Percentiles rank a stretch among this genome's conserved stretches.
Evolutionary conservation across 2,888 invertebrate species (phyloP).

Genomic region (Adineta ricciae): DNA sequence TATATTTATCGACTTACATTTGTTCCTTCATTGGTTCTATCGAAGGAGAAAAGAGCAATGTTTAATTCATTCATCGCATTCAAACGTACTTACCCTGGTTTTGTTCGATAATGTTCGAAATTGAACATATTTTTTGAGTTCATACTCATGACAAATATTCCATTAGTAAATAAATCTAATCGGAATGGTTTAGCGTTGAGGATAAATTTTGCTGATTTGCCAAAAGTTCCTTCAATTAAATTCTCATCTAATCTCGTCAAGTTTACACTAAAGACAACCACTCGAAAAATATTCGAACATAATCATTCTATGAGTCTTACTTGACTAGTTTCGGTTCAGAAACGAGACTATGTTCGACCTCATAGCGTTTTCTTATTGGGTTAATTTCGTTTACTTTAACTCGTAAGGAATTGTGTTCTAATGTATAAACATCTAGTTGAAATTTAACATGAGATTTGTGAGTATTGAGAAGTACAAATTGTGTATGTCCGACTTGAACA

Average conservation of each 20-base stretch:
- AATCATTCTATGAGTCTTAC: neutral
- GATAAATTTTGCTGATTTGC: slow-evolving; percentile 24
- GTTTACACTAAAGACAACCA: too few relatives aligned
- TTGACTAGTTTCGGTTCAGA: slow-evolving; percentile 42
- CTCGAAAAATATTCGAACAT: too few relatives aligned
- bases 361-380: slow-evolving; percentile 55
- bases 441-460: slow-evolving; percentile 40
- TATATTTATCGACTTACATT: neutral
- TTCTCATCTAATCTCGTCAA: neutral
- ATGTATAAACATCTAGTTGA: slow-evolving; percentile 55
- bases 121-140: slow-evolving; percentile 81
- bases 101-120: slow-evolving; percentile 74
- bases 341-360: slow-evolving; percentile 55
- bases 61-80: neutral
- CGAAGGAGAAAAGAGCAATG: neutral
- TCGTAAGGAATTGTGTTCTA: slow-evolving; percentile 67
- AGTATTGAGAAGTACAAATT: slow-evolving; percentile 42
- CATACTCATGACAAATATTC: slow-evolving; percentile 64
- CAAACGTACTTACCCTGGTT: slow-evolving; percentile 52
- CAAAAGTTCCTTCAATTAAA: neutral
- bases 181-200: slow-evolving; percentile 62
- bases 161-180: slow-evolving; percentile 57
- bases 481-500: slow-evolving; percentile 39
- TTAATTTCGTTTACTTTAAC: slow-evolving; percentile 72
- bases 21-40: neutral